Percentiles rank a stretch among this genome's conserved stretches.
Conservation (phyloP, 2,888 invertebrate species). For the Caenorhabditis doughertyi region DNA sequence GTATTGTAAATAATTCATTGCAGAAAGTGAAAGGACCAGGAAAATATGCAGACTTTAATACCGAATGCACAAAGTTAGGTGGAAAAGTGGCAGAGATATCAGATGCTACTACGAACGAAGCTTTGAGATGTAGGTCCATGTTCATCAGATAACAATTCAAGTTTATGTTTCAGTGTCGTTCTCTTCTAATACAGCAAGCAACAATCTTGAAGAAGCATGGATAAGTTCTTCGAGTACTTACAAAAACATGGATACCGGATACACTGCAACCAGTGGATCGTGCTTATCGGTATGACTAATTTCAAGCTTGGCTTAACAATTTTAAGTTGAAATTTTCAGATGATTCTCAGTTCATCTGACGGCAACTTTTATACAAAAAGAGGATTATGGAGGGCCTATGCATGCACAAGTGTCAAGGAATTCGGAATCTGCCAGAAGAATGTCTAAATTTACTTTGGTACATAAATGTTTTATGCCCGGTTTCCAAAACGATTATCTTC, state of each 20-base stretch:
- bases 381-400: conserved; percentile 6
- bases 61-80: conserved; percentile 19
- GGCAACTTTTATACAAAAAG: neutral
- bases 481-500: no score
- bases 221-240: neutral
- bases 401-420: neutral
- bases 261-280: neutral
- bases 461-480: no score
- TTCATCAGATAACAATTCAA: no score
- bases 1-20: neutral
- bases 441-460: neutral
- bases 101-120: conserved; percentile 15
- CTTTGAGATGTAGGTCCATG: conserved; percentile 44
- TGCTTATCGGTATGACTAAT: conserved; percentile 7
- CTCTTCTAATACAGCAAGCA: neutral
- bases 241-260: conserved; percentile 15
- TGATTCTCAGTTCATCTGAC: neutral
- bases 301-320: neutral
- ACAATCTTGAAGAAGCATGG: conserved; percentile 13
- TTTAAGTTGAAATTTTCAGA: conserved; percentile 6
- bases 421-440: conserved; percentile 17
- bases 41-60: neutral
- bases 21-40: conserved; percentile 34
- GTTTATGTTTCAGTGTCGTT: conserved; percentile 32
- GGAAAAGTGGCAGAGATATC: conserved; percentile 8